Percentiles rank a stretch among this genome's conserved stretches.
These are phyloP conservation scores for Agrilus mali DNA, from an alignment of 2,888 invertebrate species.

Conservation along the genomic window DNA sequence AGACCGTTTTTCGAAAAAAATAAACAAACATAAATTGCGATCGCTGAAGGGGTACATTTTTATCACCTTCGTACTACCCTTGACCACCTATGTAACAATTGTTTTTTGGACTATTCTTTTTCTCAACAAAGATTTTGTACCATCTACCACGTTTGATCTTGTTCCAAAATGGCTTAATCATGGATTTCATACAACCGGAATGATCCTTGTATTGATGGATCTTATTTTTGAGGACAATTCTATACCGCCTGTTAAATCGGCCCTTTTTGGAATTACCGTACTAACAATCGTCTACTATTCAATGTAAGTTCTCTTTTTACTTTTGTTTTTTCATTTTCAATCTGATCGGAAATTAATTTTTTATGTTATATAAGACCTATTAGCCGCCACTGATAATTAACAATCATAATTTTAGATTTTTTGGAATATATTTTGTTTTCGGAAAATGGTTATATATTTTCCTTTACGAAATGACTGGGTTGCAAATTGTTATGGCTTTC, in stretches of 20 bases:
- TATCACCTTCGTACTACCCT: slow-evolving; percentile 10
- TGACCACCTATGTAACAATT: slow-evolving; percentile 15
- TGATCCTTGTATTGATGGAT: slow-evolving; percentile 19
- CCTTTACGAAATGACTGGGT: slow-evolving; percentile 4
- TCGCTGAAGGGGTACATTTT: slow-evolving; percentile 11
- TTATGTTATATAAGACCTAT: too few species aligned
- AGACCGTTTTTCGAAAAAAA: slow-evolving; percentile 1
- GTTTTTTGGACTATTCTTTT: slow-evolving; percentile 23
- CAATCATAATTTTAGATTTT: slow-evolving; percentile 9
- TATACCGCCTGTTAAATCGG: slow-evolving; percentile 9
- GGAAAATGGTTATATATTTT: slow-evolving; percentile 11
- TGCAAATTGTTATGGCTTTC: too few species aligned
- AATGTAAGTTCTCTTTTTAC: slow-evolving; percentile 8
- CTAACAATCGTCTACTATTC: slow-evolving; percentile 7
- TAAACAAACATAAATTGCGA: slow-evolving; percentile 3
- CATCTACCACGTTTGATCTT: slow-evolving; percentile 19
- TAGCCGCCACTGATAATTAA: too few species aligned
- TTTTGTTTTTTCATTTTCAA: too few species aligned
- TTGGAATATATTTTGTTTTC: slow-evolving; percentile 9
- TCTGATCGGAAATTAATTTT: too few species aligned
- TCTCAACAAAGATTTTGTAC: slow-evolving; percentile 21
- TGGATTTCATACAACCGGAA: slow-evolving; percentile 22
- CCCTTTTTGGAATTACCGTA: slow-evolving; percentile 6
- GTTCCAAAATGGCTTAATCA: slow-evolving; percentile 24
- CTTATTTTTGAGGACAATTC: slow-evolving; percentile 7